Evolutionary conservation across 2,888 invertebrate genomes (phyloP), one percentile per base, ranked within the genome.

Genomic region (Nemurella pictetii): DNA sequence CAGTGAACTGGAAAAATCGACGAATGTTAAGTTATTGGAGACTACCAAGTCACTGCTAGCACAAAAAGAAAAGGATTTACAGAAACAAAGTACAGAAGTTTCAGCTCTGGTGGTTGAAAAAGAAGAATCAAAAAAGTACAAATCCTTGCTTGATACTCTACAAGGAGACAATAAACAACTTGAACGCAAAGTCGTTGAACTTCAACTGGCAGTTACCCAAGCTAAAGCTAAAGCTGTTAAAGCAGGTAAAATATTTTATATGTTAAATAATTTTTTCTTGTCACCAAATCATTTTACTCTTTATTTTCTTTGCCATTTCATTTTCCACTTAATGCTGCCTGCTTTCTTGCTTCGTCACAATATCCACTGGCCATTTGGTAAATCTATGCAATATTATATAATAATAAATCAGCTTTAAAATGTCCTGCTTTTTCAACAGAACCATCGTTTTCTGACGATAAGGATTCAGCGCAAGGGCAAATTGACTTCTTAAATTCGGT

Each of bases 401-500:
- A n/a, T n/a, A n/a, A n/a, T n/a, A n/a, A n/a, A n/a, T n/a, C n/a
- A n/a, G n/a, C n/a, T n/a, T n/a, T n/a, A n/a, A n/a, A n/a, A n/a
- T n/a, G n/a, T n/a, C n/a, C n/a, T n/a, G n/a, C n/a, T n/a, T n/a
- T n/a, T n/a, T n/a, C n/a, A n/a, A n/a, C 86, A 87, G 87, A 87
- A 82, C 87, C 87, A 28, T 81, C 84, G n/a, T 88, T 92, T n/a
- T 88, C 92, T 83, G 94, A 94, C 88, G 94, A 95, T 82, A 93
- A 94, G 87, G 92, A 93, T 85, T 92, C 93, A 87, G 92, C 93
- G 82, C 95, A 95, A 87, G 93, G 94, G 12, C 95, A 96, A 91
- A 94, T 97, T 85, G 95, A 95, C 88, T 99, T 99, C 91, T 92
- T 99, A 35, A 98, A 99, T 92, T 96, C 98, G 9, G 98, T 99